Evolutionary conservation across 2,888 invertebrate genomes (phyloP).

Genomic region (Himalopsyche anomala): DNA sequence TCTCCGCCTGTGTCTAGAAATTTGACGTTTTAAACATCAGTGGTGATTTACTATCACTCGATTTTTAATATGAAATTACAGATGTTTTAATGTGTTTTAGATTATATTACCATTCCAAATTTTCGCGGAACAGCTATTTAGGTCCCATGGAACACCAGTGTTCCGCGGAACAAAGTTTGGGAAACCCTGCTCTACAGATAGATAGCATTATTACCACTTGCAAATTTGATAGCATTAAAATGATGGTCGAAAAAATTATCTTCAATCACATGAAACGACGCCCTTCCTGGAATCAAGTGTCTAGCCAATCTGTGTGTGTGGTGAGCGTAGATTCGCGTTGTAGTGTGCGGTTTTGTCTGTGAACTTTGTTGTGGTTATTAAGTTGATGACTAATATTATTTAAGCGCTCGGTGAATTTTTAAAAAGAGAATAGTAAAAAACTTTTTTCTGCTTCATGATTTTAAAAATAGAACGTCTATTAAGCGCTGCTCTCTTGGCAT

Average conservation of each 20-base stretch:
- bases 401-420: neutral
- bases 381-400: constrained; percentile 8
- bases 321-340: neutral
- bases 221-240: neutral
- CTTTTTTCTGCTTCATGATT: constrained; percentile 16
- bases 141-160: no score
- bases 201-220: neutral
- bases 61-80: no score
- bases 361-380: constrained; percentile 30
- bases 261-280: neutral
- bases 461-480: constrained; percentile 13
- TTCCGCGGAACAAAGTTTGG: no score
- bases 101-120: no score
- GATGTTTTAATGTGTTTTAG: no score
- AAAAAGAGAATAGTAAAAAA: neutral
- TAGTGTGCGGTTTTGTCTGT: neutral
- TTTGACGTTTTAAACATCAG: no score
- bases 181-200: neutral
- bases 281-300: neutral
- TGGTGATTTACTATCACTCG: no score
- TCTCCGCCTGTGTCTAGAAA: no score
- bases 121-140: no score
- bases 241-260: neutral
- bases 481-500: neutral
- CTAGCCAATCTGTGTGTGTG: no score